These are phyloP conservation scores for Apis cerana DNA, from an alignment of 1,140 invertebrate genomes.

Conservation along the genomic window DNA sequence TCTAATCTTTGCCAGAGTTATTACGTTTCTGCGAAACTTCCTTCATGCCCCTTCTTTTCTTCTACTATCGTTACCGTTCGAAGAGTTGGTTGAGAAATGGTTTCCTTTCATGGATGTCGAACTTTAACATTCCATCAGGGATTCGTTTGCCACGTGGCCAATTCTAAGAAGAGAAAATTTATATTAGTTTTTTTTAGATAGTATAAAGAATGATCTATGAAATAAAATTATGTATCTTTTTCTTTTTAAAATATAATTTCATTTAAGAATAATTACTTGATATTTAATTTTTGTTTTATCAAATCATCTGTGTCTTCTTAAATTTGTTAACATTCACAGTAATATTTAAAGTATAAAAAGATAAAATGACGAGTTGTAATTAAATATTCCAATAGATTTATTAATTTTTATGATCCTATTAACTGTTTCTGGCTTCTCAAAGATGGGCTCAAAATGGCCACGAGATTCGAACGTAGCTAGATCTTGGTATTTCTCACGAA, in stretches of 20 bases:
- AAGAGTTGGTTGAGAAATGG: constrained; percentile 4
- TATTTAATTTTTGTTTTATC: neutral
- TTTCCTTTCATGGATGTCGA: neutral
- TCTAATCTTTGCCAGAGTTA: constrained; percentile 18
- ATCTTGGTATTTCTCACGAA: neutral
- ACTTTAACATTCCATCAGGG: neutral
- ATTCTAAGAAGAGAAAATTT: neutral
- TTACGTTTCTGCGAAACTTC: neutral
- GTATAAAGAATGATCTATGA: neutral
- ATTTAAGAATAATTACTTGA: no score
- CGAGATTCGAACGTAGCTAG: neutral
- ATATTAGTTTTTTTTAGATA: neutral
- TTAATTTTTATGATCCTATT: neutral
- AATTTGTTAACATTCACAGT: neutral
- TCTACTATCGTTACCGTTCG: neutral
- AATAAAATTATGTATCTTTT: neutral
- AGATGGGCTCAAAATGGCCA: neutral
- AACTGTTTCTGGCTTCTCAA: neutral
- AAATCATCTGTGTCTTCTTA: neutral
- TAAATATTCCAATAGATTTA: neutral
- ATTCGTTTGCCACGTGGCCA: neutral
- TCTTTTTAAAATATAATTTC: neutral
- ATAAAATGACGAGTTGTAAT: no score
- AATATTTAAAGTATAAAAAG: no score
- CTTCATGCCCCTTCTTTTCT: neutral